Evolutionary conservation across 2,113 vertebrate species (phyloP).

Genomic region (Trichechus manatus): DNA sequence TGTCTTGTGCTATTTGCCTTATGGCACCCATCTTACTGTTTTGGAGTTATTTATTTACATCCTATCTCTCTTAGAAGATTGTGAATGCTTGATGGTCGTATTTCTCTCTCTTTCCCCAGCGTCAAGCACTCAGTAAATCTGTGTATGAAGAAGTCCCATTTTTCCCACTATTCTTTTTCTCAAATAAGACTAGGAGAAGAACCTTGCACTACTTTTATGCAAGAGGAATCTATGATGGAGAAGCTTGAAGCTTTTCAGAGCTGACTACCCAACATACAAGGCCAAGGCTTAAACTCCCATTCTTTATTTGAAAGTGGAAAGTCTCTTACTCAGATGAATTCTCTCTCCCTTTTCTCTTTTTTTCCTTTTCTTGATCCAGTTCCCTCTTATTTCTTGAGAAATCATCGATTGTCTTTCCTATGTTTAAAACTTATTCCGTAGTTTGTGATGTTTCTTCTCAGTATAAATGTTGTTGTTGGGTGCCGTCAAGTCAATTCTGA

Average conservation of each 20-base stretch:
- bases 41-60: background rate
- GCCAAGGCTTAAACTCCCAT: background rate
- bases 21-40: background rate
- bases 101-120: background rate
- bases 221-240: background rate
- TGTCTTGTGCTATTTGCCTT: fast-evolving
- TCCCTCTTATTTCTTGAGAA: background rate
- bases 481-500: background rate
- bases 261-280: background rate
- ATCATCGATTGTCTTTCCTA: background rate
- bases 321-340: background rate
- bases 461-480: background rate
- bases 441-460: background rate
- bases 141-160: background rate
- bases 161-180: background rate
- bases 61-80: background rate
- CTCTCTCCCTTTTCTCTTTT: background rate
- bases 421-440: background rate
- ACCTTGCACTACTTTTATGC: background rate
- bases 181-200: background rate
- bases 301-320: background rate
- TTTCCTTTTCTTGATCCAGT: background rate
- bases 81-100: background rate
- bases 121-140: background rate
- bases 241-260: background rate